Evolutionary conservation across 1,140 invertebrate species (phyloP).

Genomic region (Drosophila sp.): DNA sequence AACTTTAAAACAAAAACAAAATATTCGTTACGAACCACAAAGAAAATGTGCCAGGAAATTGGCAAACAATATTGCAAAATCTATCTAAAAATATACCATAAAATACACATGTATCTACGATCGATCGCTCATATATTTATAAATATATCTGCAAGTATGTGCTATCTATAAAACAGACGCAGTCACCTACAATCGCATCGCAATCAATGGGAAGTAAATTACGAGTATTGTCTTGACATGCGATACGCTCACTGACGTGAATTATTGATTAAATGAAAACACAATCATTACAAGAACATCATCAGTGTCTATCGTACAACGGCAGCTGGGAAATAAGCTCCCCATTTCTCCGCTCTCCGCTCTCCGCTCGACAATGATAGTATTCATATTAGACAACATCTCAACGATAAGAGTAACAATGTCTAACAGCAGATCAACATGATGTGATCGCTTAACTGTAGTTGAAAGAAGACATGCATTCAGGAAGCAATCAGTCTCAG

Average conservation of each 20-base stretch:
- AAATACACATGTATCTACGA: conserved; percentile 10
- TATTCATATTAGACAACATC: conserved; percentile 1
- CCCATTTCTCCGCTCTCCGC: background rate
- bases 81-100: conserved; percentile 8
- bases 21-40: no score
- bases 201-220: conserved; percentile 66
- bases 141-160: background rate
- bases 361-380: background rate
- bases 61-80: conserved; percentile 29
- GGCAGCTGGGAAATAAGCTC: background rate
- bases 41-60: conserved; percentile 37
- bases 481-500: conserved; percentile 16
- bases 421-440: conserved; percentile 26
- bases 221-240: conserved; percentile 38
- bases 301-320: background rate
- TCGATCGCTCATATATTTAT: background rate
- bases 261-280: conserved; percentile 66
- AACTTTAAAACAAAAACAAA: no score
- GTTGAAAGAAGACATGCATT: background rate
- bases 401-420: background rate
- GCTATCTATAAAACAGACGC: background rate
- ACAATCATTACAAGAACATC: conserved; percentile 56
- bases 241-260: conserved; percentile 49
- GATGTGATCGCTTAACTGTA: conserved; percentile 1
- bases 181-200: conserved; percentile 10